phyloP scores from a whole-genome alignment of 2,797 vertebrate genomes.

The Tadarida brasiliensis region DNA sequence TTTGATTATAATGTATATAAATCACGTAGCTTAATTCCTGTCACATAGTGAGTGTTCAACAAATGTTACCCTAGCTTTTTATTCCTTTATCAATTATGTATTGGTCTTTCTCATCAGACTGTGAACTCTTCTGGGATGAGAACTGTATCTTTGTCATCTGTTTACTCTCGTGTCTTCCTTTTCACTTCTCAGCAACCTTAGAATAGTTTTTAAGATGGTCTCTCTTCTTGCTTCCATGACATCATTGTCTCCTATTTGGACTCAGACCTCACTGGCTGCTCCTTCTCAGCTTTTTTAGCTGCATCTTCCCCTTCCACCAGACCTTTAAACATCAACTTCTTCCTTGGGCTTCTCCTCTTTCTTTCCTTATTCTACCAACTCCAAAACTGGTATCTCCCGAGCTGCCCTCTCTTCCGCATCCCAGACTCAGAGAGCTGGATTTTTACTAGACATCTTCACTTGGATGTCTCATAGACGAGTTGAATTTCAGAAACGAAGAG shows the following conservation, averaged over 20 bases:
- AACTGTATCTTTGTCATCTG: conserved; percentile 38
- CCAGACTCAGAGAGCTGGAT: neutral
- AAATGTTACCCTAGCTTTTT: conserved; percentile 70
- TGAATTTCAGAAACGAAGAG: conserved; percentile 33
- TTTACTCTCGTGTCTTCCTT: neutral
- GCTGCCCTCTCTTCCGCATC: neutral
- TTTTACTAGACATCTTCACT: neutral
- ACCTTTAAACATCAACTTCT: neutral
- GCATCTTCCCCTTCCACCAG: neutral
- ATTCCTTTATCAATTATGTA: conserved; percentile 60
- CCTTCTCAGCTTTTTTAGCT: neutral
- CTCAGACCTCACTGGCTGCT: neutral
- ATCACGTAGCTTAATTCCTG: conserved; percentile 55
- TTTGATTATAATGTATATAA: conserved; percentile 32
- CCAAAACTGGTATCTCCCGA: neutral
- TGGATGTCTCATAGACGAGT: neutral
- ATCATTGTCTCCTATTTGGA: neutral
- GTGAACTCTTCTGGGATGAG: conserved; percentile 30
- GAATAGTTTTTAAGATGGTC: neutral
- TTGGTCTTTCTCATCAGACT: conserved; percentile 12
- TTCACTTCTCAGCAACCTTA: neutral
- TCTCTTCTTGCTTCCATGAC: neutral
- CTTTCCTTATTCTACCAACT: neutral
- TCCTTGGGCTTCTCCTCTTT: neutral
- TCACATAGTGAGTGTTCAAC: conserved; percentile 71